Percentiles rank a stretch among this genome's conserved stretches.
These are phyloP conservation scores for Chymomyza caudatula DNA, from an alignment of 2,888 invertebrate species.

Conservation along the genomic window DNA sequence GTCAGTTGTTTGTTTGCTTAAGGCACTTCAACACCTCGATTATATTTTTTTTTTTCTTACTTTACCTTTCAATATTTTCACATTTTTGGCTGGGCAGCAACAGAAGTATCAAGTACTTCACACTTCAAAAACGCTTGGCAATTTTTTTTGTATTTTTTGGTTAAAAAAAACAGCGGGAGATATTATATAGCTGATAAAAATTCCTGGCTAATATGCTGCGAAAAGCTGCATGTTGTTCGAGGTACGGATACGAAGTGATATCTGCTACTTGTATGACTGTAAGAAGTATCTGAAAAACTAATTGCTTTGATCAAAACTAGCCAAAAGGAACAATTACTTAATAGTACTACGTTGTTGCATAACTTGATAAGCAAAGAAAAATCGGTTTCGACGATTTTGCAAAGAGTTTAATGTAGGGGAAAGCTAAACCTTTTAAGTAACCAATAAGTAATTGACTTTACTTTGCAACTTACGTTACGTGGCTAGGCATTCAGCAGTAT, in stretches of 20 bases:
- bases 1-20: slow-evolving; percentile 54
- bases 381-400: no score
- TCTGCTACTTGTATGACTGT: not conserved
- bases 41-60: slow-evolving; percentile 32
- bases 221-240: not conserved
- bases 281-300: not conserved
- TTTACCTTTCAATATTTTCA: slow-evolving; percentile 57
- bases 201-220: not conserved
- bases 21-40: slow-evolving; percentile 59
- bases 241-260: not conserved
- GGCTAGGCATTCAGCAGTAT: no score
- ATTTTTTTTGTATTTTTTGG: not conserved
- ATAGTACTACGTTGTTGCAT: no score
- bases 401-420: no score
- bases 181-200: not conserved
- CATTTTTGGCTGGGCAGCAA: slow-evolving; percentile 16
- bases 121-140: not conserved
- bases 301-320: not conserved
- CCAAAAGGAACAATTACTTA: not conserved
- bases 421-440: no score
- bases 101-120: not conserved
- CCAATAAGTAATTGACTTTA: no score
- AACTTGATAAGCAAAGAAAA: no score
- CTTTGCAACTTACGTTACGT: no score
- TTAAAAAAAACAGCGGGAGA: not conserved